Percentiles rank a stretch among this genome's conserved stretches.
These are phyloP conservation scores for Pocillopora grandis DNA, from an alignment of 92 coral and sea anemone genomes.

Conservation along the genomic window DNA sequence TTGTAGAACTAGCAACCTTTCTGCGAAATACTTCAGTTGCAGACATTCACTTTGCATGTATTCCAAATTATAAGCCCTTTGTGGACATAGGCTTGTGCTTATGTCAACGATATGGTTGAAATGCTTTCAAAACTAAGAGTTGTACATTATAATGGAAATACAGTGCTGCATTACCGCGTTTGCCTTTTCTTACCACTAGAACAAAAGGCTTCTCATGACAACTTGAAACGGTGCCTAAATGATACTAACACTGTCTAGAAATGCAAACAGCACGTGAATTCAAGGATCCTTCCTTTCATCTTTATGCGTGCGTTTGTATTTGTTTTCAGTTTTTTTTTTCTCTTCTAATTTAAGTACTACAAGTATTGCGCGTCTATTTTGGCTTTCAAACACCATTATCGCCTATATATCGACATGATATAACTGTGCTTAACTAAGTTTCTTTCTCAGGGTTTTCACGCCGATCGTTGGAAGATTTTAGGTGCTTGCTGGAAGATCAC, in stretches of 20 bases:
- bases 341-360: background rate
- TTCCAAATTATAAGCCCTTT: slow-evolving; percentile 30
- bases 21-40: slow-evolving; percentile 1
- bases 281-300: background rate
- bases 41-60: slow-evolving; percentile 25
- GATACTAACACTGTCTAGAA: slow-evolving; percentile 5
- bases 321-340: slow-evolving; percentile 8
- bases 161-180: background rate
- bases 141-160: slow-evolving; percentile 36
- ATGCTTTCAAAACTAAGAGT: background rate
- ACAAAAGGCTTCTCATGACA: slow-evolving; percentile 9
- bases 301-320: background rate
- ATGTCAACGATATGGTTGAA: slow-evolving; percentile 27
- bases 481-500: too few relatives aligned
- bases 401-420: too few relatives aligned
- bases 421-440: too few relatives aligned
- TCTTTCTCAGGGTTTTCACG: too few relatives aligned
- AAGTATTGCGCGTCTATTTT: too few relatives aligned
- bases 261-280: background rate
- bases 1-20: background rate
- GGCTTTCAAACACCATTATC: too few relatives aligned
- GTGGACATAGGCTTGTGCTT: slow-evolving; percentile 18
- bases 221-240: background rate
- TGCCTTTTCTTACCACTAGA: background rate
- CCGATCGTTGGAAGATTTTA: too few relatives aligned